These are phyloP conservation scores for Papilio polyxenes DNA, from an alignment of 1,140 invertebrate species.

Conservation along the genomic window DNA sequence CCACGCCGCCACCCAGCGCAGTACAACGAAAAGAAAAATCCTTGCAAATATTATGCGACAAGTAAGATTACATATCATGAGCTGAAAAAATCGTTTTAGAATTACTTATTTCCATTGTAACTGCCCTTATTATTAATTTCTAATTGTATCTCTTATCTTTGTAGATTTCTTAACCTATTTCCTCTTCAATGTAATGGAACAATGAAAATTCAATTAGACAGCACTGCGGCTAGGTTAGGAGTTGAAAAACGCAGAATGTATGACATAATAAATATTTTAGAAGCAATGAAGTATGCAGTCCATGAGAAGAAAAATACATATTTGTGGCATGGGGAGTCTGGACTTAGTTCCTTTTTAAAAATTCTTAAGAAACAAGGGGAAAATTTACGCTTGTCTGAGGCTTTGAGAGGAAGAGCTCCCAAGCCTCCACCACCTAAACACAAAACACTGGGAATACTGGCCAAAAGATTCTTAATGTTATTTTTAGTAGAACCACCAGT, in stretches of 20 bases:
- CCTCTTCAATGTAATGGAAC: slow-evolving; percentile 76
- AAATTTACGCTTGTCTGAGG: slow-evolving; percentile 70
- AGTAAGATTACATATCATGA: slow-evolving; percentile 63
- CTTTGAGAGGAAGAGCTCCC: slow-evolving; percentile 70
- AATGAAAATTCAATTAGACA: slow-evolving; percentile 81
- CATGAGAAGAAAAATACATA: slow-evolving; percentile 83
- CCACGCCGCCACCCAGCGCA: slow-evolving; percentile 74
- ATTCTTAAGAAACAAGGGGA: slow-evolving; percentile 77
- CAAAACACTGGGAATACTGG: slow-evolving; percentile 85
- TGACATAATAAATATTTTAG: slow-evolving; percentile 89
- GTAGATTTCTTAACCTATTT: slow-evolving; percentile 82
- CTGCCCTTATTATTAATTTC: slow-evolving; percentile 17
- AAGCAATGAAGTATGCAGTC: slow-evolving; percentile 86
- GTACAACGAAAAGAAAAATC: slow-evolving; percentile 82
- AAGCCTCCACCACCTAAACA: slow-evolving; percentile 79
- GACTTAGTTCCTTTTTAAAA: slow-evolving; percentile 76
- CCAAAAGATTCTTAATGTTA: slow-evolving; percentile 88
- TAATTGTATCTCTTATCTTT: slow-evolving; percentile 39
- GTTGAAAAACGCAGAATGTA: slow-evolving; percentile 87
- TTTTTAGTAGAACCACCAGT: slow-evolving; percentile 85
- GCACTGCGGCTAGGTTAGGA: slow-evolving; percentile 79
- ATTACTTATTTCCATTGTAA: not conserved
- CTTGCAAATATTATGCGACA: slow-evolving; percentile 82
- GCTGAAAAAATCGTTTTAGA: slow-evolving; percentile 16
- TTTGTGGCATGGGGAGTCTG: slow-evolving; percentile 81